Base-by-base conservation (phyloP, 2,797 vertebrate genomes). In the Buceros bicornis region DNA sequence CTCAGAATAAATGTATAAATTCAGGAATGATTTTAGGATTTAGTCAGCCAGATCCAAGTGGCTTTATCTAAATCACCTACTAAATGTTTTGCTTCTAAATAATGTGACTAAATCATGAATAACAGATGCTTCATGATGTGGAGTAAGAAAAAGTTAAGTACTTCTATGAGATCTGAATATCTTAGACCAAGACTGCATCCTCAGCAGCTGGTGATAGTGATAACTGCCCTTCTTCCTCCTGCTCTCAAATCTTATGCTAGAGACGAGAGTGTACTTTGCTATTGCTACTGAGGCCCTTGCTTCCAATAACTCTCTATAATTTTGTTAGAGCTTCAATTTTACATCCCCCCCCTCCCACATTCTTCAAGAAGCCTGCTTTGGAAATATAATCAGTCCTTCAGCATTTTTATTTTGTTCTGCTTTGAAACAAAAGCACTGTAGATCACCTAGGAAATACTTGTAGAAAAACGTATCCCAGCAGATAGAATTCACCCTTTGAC, bases 81-180 rank as follows among this genome's bases (percentile, higher is more conserved):
- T 82, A 87, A 80, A 25, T 45, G 14, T 81, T 86, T 84, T 56
- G 8, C n/a, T 89, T 87, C 50, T 92, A 81, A 89, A 89, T 81
- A 47, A 65, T 76, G 61, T 78, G 28, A 24, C 43, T 83, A 84
- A 93, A 91, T 79, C 21, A 86, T 71, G 58, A 90, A 71, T 58
- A 72, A 65, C 69, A 90, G 76, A 78, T 88, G 29, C 78, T 93
- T 89, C 77, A 43, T 64, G 77, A 93, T 83, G 25, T 26, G 21
- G 21, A 83, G 26, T 69, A 61, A 67, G 66, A 87, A 81, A 86
- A 31, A 83, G 42, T 42, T 90, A 89, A 87, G 50, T 86, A 62
- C 17, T 74, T 93, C 42, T 69, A 35, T 86, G 86, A 95, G 65
- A 71, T 47, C 18, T 90, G 90, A 94, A 58, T 90, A 90, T 91